Base-by-base conservation (phyloP, 2,113 vertebrate species). In the Tyrannus savana region DNA sequence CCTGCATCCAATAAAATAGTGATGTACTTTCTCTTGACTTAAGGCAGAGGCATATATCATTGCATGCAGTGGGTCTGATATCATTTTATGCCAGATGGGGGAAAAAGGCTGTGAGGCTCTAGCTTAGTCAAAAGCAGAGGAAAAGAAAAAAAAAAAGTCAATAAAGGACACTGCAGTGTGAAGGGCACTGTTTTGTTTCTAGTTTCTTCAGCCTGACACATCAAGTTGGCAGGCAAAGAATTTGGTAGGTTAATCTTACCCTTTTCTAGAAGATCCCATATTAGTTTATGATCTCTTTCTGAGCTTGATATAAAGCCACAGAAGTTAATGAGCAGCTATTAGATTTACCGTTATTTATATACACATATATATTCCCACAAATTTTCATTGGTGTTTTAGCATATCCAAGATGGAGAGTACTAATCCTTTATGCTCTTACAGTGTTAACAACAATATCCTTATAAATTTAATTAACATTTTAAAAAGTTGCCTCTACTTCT, bases 1-100 rank as follows among this genome's bases (percentile, higher is more conserved):
- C 97, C 95, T 97, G 95, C 77, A 55, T 96, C 97, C 94, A 96
- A 97, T 98, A 97, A 98, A 98, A 98, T 89, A 97, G 94, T 96
- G 94, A 86, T 97, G 97, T 97, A 91, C 47, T 97, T 98, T 98
- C 96, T 97, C 92, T 97, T 97, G 97, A 98, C 95, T 96, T 95
- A 98, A 97, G 94, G 94, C 95, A 97, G 87, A 59, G 37, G 91
- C 87, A 96, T 97, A 98, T 97, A 97, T 98, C 97, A 98, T 94
- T 94, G 94, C 77, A 82, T 96, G 91, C 95, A 96, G 97, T 98
- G 94, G 97, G 93, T 97, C 96, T 96, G 95, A 97, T 98, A 98
- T 97, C 79, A 91, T 97, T 97, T 98, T 95, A 93, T 94, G 95
- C 83, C 42, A 66, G 75, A 84, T 96, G 95, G 91, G 85, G 95